phyloP scores from a whole-genome alignment of 2,888 invertebrate species.

The Nesidiocoris tenuis region DNA sequence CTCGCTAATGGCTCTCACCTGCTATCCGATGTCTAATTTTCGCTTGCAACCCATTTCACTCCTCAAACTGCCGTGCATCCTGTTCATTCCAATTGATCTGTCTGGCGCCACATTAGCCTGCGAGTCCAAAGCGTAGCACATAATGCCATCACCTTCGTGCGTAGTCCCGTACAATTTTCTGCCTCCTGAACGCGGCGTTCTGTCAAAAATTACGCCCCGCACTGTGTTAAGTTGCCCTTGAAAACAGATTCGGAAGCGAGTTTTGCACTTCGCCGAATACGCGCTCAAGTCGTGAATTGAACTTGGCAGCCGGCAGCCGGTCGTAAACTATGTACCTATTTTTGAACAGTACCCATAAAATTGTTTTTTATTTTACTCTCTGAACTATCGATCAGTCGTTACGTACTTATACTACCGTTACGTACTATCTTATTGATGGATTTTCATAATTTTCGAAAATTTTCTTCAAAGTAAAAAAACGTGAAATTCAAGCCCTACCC shows the following conservation, averaged over 20 bases:
- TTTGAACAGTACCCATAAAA: too few species aligned
- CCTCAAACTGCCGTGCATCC: slow-evolving; percentile 20
- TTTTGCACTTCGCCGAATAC: neutral
- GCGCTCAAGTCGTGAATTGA: too few species aligned
- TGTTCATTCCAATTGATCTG: slow-evolving; percentile 15
- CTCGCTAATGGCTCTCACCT: slow-evolving; percentile 29
- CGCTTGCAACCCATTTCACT: slow-evolving; percentile 31
- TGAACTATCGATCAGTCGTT: too few species aligned
- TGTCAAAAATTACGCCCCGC: neutral
- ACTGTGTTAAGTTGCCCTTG: neutral
- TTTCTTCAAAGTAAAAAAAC: too few species aligned
- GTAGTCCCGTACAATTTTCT: neutral
- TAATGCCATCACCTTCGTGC: neutral
- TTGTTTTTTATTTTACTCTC: too few species aligned
- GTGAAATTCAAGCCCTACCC: too few species aligned
- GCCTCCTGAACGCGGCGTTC: neutral
- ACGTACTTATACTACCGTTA: too few species aligned
- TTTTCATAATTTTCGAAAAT: too few species aligned
- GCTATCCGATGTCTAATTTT: slow-evolving; percentile 17
- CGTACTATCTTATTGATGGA: too few species aligned
- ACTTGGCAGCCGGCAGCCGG: too few species aligned
- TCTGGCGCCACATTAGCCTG: slow-evolving; percentile 15
- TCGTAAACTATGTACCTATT: too few species aligned
- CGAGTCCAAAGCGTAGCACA: neutral
- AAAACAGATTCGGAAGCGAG: neutral